Percentiles rank a stretch among this genome's conserved stretches.
Conservation (phyloP, 2,888 invertebrate genomes). For the Psylliodes chrysocephalus region DNA sequence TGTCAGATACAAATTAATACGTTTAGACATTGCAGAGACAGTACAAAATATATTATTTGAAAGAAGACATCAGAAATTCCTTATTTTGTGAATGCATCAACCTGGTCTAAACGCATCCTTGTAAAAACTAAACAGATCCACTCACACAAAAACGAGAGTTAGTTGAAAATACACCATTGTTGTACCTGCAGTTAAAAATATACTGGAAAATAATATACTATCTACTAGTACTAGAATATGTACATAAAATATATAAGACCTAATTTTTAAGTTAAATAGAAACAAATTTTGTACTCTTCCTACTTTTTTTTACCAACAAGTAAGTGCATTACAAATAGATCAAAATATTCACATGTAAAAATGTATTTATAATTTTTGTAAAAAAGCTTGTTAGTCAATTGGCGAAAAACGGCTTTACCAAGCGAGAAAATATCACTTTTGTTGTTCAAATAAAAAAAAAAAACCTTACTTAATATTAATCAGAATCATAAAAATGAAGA, state of each 20-base stretch:
- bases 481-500: not conserved
- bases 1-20: too few relatives aligned
- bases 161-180: not conserved
- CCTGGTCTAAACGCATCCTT: not conserved
- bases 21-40: too few relatives aligned
- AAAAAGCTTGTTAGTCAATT: not conserved
- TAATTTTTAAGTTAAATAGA: not conserved
- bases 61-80: too few relatives aligned
- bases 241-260: not conserved
- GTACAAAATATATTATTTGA: too few relatives aligned
- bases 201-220: not conserved
- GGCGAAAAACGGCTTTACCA: not conserved
- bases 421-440: not conserved
- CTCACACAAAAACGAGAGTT: not conserved
- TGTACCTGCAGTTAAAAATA: not conserved
- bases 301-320: not conserved
- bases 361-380: not conserved
- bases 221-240: too few relatives aligned
- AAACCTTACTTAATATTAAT: not conserved
- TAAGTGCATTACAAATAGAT: not conserved
- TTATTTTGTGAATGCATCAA: too few relatives aligned
- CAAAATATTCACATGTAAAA: not conserved
- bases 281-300: not conserved
- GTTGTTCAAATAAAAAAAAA: not conserved
- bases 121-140: not conserved